These are phyloP conservation scores for Cyrtorhinus lividipennis DNA, from an alignment of 1,140 invertebrate genomes.

Conservation along the genomic window DNA sequence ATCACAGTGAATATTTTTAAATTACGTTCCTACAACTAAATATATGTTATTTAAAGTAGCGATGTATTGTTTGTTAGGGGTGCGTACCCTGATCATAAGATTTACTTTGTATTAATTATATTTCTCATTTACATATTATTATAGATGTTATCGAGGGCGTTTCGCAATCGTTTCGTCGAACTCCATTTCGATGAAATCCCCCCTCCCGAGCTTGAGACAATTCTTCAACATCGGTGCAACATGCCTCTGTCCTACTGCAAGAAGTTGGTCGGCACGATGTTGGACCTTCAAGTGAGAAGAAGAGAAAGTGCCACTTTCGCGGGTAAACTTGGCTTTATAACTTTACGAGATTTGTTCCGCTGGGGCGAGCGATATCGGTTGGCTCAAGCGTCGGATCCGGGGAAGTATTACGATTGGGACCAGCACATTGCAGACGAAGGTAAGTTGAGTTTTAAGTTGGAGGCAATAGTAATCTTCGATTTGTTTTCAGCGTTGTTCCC, in stretches of 20 bases:
- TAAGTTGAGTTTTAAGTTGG: constrained; percentile 21
- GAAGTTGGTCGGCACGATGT: constrained; percentile 87
- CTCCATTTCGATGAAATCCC: constrained; percentile 96
- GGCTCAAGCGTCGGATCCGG: constrained; percentile 40
- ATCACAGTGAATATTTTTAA: no score
- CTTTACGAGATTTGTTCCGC: constrained; percentile 86
- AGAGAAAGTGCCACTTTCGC: constrained; percentile 77
- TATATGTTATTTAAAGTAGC: no score
- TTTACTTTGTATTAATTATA: no score
- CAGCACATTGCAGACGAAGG: constrained; percentile 94
- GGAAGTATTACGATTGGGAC: constrained; percentile 81
- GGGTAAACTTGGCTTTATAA: constrained; percentile 90
- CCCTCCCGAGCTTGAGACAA: constrained; percentile 67
- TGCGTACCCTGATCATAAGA: no score
- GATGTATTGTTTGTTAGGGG: no score
- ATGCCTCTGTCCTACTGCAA: constrained; percentile 77
- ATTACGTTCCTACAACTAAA: no score
- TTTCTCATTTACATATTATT: constrained; percentile 4
- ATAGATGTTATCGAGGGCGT: constrained; percentile 77
- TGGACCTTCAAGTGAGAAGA: constrained; percentile 68
- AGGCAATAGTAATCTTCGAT: no score
- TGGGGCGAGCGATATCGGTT: constrained; percentile 91
- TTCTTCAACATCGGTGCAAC: constrained; percentile 76
- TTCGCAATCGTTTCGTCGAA: constrained; percentile 95
- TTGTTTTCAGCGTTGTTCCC: background rate